Evolutionary conservation across 2,888 invertebrate genomes (phyloP), one percentile per base, ranked within the genome.

Genomic region (Scaptomyza polygonia): DNA sequence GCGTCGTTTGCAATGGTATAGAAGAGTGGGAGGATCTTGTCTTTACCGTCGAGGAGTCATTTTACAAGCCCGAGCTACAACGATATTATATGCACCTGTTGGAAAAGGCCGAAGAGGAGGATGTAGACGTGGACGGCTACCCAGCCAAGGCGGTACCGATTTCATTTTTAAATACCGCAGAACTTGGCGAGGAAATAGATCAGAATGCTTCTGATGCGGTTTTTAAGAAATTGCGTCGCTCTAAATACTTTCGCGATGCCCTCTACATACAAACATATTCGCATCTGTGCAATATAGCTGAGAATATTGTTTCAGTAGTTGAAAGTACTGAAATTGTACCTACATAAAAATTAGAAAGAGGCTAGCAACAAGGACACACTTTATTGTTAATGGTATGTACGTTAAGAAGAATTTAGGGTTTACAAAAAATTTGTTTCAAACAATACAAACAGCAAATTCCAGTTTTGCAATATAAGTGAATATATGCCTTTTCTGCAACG

Each of bases 251-350:
- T 58, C 78, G 79, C 0, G 89, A 90, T 51, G 48, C 85, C 0
- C 71, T 90, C 16, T 90, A 89, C 34, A 72, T 89, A 14, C 90
- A 90, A 34, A 90, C 90, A 5, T 90, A 90, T 29, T 80, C 89
- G 3, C 79, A 86, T 42, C 43, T 90, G 40, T 89, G 90, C 45
- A 78, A 85, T 44, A 73, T 89, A 52, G 62, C 76, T 2, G 89
- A 90, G 52, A 73, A 89, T 40, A 81, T 90, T 67, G 90, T 86
- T 3, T 90, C 90, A 1, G 71, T 90, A 7, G 89, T 90, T 44
- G 90, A 90, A 48, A 86, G 89, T 66, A 86, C 86, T 0, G 79
- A 77, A 11, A 49, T 80, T n/a, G 73, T 79, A 29, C 62, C 71
- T 0, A 63, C 57, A 21, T 78, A 29, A 65, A 12, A 2, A 12